phyloP scores from a whole-genome alignment of 2,113 vertebrate species.

The Melanocharis versteri region DNA sequence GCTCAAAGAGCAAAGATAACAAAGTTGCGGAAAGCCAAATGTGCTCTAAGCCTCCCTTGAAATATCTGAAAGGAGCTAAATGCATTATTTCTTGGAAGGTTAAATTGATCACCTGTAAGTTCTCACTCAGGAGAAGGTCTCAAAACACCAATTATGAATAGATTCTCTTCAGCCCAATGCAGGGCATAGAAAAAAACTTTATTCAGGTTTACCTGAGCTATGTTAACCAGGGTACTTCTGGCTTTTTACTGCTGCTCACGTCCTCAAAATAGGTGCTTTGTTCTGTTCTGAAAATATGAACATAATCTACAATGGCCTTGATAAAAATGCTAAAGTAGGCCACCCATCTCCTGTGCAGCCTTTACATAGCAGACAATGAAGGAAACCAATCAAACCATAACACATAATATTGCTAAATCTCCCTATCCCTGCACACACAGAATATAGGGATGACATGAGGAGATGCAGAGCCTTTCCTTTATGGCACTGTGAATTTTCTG shows the following conservation, averaged over 20 bases:
- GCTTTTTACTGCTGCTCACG: not conserved
- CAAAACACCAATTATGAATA: not conserved
- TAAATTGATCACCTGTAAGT: not conserved
- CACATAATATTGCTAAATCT: not conserved
- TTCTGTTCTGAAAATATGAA: not conserved
- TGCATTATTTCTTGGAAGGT: not conserved
- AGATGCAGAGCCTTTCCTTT: not conserved
- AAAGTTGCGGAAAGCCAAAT: not conserved
- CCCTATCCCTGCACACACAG: too few species aligned
- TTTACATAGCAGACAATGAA: not conserved
- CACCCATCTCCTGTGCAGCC: not conserved
- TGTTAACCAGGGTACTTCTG: not conserved
- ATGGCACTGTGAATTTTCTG: not conserved
- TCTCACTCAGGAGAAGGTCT: not conserved
- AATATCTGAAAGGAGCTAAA: not conserved
- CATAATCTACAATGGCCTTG: not conserved
- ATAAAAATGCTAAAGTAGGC: not conserved
- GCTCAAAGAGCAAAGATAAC: not conserved
- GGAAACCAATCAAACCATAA: not conserved
- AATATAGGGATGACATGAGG: rapidly evolving
- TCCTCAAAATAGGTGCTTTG: not conserved
- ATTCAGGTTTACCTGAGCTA: not conserved
- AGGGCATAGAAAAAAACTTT: not conserved
- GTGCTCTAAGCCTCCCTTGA: not conserved
- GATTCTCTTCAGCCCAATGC: not conserved